Evolutionary conservation across 1,140 invertebrate species (phyloP), one percentile per base, ranked within the genome.

Genomic region (Drosophila navojoa): DNA sequence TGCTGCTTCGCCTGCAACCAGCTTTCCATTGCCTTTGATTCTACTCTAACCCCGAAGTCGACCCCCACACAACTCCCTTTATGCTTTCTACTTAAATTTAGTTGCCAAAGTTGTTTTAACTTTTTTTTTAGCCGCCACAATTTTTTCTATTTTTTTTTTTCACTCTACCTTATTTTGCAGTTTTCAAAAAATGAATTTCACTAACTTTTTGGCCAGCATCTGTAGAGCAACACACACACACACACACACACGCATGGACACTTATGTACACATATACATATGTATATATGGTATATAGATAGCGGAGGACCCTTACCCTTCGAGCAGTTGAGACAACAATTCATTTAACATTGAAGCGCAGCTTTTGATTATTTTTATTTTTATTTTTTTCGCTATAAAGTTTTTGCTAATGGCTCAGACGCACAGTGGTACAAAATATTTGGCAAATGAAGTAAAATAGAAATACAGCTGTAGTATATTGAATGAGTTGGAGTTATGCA

Each of bases 21-120:
- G 4, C 13, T 7, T 38, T 3, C 16, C 15, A n/a, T 16, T 1
- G 38, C 22, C 42, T 47, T 25, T 35, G 16, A 27, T 35, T 13
- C 25, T 22, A 25, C n/a, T n/a, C 35, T 3, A 2, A 11, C 29
- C 3, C 38, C 7, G 32, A 7, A 6, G 25, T 38, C 10, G n/a
- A 3, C 42, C 1, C 38, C 16, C 25, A n/a, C 67, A 55, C 6
- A 35, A 35, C 35, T 38, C 35, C 10, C 35, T 38, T 38, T 10
- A 38, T 69, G 64, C 73, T 68, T 66, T 64, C 81, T 81, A 87
- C 84, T 87, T 86, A 86, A 86, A 86, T 86, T 86, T 86, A 86
- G 82, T 86, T 86, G 82, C 79, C 76, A 86, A 86, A 86, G 82
- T 86, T 86, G 87, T 86, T 86, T 86, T 71, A 86, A 86, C 82